A percentile compares a stretch with the other conserved stretches of the same genome.
These are phyloP conservation scores for Rhopalosiphum nymphaeae DNA, from an alignment of 2,888 invertebrate genomes.

Conservation along the genomic window DNA sequence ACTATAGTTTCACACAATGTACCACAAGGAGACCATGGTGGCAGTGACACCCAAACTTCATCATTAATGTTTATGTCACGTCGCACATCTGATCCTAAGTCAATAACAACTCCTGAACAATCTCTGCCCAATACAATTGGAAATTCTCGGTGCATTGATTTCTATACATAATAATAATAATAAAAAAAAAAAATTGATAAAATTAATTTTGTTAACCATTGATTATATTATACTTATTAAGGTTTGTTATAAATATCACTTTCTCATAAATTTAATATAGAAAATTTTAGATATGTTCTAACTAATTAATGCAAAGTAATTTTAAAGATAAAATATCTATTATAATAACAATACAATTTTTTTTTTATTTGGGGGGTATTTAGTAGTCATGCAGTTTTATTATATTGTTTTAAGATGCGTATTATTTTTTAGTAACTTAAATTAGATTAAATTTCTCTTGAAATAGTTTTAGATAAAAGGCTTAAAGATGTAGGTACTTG, in stretches of 20 bases:
- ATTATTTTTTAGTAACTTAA: background rate
- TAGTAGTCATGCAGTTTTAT: background rate
- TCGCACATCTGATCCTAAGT: constrained; percentile 75
- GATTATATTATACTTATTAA: background rate
- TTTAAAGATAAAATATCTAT: background rate
- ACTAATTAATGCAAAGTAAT: background rate
- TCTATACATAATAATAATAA: constrained; percentile 6
- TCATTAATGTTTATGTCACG: constrained; percentile 68
- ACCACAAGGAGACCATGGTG: constrained; percentile 74
- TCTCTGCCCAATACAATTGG: constrained; percentile 76
- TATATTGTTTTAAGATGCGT: background rate
- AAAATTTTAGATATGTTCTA: background rate
- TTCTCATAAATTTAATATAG: background rate
- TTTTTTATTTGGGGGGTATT: background rate
- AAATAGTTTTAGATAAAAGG: background rate
- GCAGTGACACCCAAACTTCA: constrained; percentile 73
- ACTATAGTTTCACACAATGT: constrained; percentile 74
- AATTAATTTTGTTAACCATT: background rate
- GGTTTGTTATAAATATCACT: background rate
- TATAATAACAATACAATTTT: background rate
- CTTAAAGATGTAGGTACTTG: background rate
- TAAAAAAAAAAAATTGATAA: background rate
- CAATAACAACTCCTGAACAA: constrained; percentile 76
- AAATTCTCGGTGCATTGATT: constrained; percentile 70
- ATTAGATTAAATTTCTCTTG: background rate